phyloP scores from a whole-genome alignment of 2,797 vertebrate genomes.

The Galaxias olidus region DNA sequence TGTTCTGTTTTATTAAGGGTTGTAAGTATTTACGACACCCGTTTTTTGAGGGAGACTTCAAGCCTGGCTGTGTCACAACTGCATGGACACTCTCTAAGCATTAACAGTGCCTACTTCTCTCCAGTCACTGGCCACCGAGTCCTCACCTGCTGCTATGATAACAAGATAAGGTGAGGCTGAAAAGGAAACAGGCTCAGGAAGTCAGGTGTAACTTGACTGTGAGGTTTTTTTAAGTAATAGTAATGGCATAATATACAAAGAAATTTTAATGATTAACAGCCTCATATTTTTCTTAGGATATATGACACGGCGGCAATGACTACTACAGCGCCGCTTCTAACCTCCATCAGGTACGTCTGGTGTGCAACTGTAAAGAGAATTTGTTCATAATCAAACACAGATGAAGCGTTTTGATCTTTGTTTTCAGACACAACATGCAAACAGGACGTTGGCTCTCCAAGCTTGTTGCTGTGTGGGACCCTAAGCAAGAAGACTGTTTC shows the following conservation, averaged over 20 bases:
- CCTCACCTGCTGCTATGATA: slow-evolving; percentile 82
- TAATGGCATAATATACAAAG: background rate
- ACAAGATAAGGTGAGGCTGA: slow-evolving; percentile 80
- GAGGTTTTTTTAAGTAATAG: too few species aligned
- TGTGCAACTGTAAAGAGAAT: background rate
- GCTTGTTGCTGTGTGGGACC: slow-evolving; percentile 85
- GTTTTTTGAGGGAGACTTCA: slow-evolving; percentile 64
- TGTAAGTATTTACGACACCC: slow-evolving; percentile 80
- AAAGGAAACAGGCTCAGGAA: background rate
- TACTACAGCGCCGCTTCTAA: slow-evolving; percentile 50
- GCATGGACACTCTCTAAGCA: slow-evolving; percentile 69
- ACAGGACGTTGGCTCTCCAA: slow-evolving; percentile 81
- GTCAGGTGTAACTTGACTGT: background rate
- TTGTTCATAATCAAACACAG: background rate
- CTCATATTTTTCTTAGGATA: slow-evolving; percentile 69
- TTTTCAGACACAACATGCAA: slow-evolving; percentile 75
- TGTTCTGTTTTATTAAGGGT: slow-evolving; percentile 62
- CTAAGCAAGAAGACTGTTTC: slow-evolving; percentile 84
- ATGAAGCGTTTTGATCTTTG: background rate
- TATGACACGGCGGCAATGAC: slow-evolving; percentile 79
- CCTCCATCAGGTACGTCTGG: slow-evolving; percentile 70
- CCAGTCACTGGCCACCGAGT: slow-evolving; percentile 83
- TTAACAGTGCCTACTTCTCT: slow-evolving; percentile 87
- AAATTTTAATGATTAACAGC: background rate
- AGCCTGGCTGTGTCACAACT: slow-evolving; percentile 71